phyloP scores from a whole-genome alignment of 1,140 invertebrate genomes.

The Medauroidea extradentata region DNA sequence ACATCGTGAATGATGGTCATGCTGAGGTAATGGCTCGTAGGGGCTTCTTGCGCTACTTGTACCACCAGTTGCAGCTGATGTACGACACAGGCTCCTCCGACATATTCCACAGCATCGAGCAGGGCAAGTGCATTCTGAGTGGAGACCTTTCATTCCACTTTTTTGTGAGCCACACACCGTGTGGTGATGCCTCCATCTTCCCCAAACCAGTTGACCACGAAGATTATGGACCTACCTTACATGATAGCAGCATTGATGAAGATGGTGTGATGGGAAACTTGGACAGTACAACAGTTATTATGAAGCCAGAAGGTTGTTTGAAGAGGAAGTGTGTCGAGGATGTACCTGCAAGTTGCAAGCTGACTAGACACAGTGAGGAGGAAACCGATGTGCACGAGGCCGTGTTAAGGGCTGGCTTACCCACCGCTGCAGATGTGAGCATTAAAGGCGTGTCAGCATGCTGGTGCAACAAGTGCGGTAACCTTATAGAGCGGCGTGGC shows the following conservation, averaged over 20 bases:
- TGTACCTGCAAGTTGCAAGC: no score
- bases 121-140: slow-evolving; percentile 45
- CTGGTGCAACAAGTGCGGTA: not conserved
- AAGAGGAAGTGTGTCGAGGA: no score
- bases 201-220: slow-evolving; percentile 41
- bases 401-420: no score
- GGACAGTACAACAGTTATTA: no score
- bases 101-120: slow-evolving; percentile 37
- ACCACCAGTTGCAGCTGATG: slow-evolving; percentile 54
- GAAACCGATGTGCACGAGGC: no score
- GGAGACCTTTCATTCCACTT: slow-evolving; percentile 72
- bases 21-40: slow-evolving; percentile 83
- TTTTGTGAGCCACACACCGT: slow-evolving; percentile 82
- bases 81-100: slow-evolving; percentile 40
- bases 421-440: no score
- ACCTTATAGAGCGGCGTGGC: not conserved
- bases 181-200: slow-evolving; percentile 93
- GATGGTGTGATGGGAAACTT: no score
- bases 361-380: no score
- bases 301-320: not conserved
- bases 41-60: slow-evolving; percentile 73
- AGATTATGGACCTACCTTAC: no score
- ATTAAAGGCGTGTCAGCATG: no score
- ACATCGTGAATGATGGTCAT: slow-evolving; percentile 83
- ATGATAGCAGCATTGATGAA: no score